A percentile compares a stretch with the other conserved stretches of the same genome.
Conservation (phyloP, 2,888 invertebrate genomes). For the Mantis religiosa region DNA sequence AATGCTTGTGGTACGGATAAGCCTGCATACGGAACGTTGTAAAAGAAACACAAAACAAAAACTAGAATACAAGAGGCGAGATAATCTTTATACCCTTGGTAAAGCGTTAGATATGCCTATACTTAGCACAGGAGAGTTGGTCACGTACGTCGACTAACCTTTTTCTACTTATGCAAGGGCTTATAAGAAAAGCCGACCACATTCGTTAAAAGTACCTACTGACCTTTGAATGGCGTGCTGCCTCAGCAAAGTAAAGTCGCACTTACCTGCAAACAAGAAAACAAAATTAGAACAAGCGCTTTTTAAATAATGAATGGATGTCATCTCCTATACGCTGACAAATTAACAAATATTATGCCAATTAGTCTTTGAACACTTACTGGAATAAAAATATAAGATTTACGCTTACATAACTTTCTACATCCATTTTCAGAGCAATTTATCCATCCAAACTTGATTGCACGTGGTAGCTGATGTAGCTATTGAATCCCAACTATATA, state of each 20-base stretch:
- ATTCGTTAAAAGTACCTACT: neutral
- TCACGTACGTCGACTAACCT: neutral
- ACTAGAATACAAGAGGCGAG: neutral
- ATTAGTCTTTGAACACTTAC: no score
- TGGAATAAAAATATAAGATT: no score
- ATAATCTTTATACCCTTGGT: neutral
- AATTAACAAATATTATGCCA: no score
- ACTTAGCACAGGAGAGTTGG: neutral
- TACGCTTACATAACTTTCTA: no score
- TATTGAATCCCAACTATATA: no score
- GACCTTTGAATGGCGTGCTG: neutral
- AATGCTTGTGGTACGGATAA: neutral
- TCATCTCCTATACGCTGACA: no score
- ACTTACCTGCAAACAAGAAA: neutral
- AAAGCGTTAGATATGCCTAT: neutral
- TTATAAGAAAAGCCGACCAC: neutral
- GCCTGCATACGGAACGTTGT: neutral
- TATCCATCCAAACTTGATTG: no score
- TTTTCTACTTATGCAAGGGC: neutral
- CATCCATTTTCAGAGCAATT: no score
- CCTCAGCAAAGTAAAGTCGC: neutral
- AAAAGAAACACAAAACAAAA: neutral
- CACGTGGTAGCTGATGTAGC: no score
- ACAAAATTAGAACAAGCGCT: neutral
- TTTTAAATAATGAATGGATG: no score